Base-by-base conservation (phyloP, 1,140 invertebrate species). In the Apis mellifera region DNA sequence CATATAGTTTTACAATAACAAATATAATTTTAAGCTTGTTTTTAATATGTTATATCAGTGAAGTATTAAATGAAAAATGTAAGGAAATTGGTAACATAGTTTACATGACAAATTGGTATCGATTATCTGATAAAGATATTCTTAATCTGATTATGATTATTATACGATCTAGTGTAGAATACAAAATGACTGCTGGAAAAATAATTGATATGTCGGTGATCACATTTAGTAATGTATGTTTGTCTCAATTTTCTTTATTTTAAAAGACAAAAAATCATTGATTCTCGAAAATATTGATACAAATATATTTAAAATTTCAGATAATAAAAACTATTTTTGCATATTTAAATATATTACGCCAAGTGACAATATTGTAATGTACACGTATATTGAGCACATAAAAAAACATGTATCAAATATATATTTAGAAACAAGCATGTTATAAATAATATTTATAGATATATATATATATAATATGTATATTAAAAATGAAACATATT, bases 1-100 rank as follows among this genome's bases (percentile, higher is more conserved):
- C 62, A 21, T 84, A 60, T 73, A 48, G 81, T 17, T 23, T 90
- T 13, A 52, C 52, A 26, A 62, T 86, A 42, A 42, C 11, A 32
- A 83, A 54, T 1, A 52, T 88, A 7, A 74, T 76, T 42, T 86
- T 86, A 15, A 90, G 90, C 78, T 89, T 91, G 62, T 91, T 90
- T 55, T 82, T 89, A 84, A 87, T 89, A 81, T 91, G 90, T 74
- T 90, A 90, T 50, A 87, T 90, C 62, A 87, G 90, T 21, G 90
- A 91, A 85, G 62, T 82, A 70, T 1, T 90, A 19, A 78, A 83
- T 13, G 26, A 64, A 17, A 64, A 64, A 89, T 90, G 90, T 77
- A 73, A 65, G 42, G 68, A 78, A 83, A 57, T 91, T 55, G 90
- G 88, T 32, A 83, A 89, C 21, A 78, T 73, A 2, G 83, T 89